Conservation (phyloP, 2,113 vertebrate genomes). For the Mobula birostris region DNA sequence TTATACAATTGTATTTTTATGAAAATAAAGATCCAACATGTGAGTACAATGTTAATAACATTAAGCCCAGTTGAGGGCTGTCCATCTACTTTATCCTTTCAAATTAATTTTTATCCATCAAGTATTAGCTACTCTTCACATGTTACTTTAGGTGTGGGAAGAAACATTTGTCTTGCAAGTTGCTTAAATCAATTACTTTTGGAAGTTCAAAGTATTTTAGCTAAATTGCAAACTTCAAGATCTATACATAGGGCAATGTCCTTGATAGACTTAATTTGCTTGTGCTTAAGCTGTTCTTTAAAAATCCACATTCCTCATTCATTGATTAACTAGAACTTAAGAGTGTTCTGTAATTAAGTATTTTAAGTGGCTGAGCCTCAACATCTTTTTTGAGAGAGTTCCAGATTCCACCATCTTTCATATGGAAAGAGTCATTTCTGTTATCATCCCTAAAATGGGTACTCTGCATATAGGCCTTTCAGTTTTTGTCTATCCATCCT, state of each 20-base stretch:
- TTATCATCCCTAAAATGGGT: background rate
- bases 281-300: background rate
- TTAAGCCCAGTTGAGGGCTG: background rate
- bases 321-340: background rate
- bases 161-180: background rate
- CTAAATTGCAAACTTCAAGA: background rate
- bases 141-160: background rate
- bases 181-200: background rate
- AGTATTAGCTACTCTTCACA: background rate
- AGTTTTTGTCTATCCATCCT: background rate
- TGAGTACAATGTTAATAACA: background rate
- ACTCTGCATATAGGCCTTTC: background rate
- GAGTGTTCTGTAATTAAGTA: background rate
- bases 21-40: background rate
- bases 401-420: background rate
- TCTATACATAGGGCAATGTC: background rate
- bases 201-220: background rate
- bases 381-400: background rate
- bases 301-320: background rate
- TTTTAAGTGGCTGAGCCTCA: background rate
- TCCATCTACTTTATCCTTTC: background rate
- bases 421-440: background rate
- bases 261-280: background rate
- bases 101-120: background rate
- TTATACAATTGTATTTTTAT: background rate